Evolutionary conservation across 2,113 vertebrate genomes (phyloP).

Genomic region (Callorhinus ursinus): DNA sequence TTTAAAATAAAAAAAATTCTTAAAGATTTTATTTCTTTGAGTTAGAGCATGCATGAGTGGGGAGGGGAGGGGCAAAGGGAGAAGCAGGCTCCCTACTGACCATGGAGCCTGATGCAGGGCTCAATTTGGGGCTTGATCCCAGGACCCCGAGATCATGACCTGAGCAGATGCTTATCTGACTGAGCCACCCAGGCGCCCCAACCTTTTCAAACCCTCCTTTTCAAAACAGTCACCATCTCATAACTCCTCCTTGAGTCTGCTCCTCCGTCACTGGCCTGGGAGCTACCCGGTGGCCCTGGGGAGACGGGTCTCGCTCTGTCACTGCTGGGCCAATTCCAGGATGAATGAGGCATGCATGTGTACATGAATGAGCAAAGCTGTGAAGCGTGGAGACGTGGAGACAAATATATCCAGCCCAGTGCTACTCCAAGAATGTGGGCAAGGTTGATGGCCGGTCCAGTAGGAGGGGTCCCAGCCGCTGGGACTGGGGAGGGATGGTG

Average conservation of each 20-base stretch:
- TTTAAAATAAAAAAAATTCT: neutral
- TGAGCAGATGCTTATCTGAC: neutral
- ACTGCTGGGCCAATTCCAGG: neutral
- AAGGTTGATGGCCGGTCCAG: neutral
- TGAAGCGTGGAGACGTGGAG: neutral
- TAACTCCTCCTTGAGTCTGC: neutral
- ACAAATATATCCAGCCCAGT: neutral
- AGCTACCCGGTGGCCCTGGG: too few species aligned
- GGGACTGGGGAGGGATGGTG: neutral
- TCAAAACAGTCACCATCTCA: neutral
- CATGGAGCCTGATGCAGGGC: neutral
- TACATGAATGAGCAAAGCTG: neutral
- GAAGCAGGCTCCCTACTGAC: neutral
- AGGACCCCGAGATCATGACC: neutral
- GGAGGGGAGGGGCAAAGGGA: neutral
- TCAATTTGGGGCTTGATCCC: neutral
- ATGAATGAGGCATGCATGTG: neutral
- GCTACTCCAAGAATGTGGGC: neutral
- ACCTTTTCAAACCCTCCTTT: neutral
- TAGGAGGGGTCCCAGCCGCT: fast-evolving
- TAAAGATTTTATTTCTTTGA: neutral
- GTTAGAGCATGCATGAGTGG: neutral
- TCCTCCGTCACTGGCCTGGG: neutral
- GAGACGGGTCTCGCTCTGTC: neutral
- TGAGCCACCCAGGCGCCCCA: neutral